Conservation (phyloP, 2,113 vertebrate species). For the Heterotilapia buettikoferi region DNA sequence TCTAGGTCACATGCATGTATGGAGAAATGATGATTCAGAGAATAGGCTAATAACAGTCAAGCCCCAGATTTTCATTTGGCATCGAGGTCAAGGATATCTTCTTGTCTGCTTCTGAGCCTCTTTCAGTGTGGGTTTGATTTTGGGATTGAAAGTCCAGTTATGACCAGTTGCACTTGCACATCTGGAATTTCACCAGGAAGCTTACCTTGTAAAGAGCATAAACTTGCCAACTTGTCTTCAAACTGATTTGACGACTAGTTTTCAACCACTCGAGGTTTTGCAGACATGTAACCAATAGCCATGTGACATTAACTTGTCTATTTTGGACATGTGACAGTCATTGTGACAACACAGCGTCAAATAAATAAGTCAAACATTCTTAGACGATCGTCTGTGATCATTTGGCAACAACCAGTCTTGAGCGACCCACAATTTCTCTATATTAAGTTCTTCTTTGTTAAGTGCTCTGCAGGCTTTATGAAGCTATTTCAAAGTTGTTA, state of each 20-base stretch:
- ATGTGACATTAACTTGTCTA: neutral
- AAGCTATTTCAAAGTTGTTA: accelerated
- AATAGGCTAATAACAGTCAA: neutral
- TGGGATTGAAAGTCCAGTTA: neutral
- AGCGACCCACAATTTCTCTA: accelerated
- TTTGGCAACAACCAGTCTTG: neutral
- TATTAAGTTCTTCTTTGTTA: neutral
- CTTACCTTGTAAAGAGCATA: accelerated
- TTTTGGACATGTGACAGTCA: neutral
- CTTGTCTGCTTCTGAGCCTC: neutral
- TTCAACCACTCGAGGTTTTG: neutral
- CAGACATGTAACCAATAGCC: accelerated
- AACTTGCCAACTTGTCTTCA: accelerated
- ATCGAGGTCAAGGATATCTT: accelerated
- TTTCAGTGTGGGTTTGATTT: neutral
- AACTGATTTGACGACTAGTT: accelerated
- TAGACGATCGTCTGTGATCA: neutral
- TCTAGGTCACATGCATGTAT: neutral
- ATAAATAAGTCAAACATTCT: neutral
- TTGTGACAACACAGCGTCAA: neutral
- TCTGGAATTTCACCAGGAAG: neutral
- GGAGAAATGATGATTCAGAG: neutral
- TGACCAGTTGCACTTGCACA: neutral
- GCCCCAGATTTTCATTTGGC: neutral
- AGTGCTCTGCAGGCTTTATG: neutral